Evolutionary conservation across 2,797 vertebrate genomes (phyloP).

Genomic region (Sebastes iracundus): DNA sequence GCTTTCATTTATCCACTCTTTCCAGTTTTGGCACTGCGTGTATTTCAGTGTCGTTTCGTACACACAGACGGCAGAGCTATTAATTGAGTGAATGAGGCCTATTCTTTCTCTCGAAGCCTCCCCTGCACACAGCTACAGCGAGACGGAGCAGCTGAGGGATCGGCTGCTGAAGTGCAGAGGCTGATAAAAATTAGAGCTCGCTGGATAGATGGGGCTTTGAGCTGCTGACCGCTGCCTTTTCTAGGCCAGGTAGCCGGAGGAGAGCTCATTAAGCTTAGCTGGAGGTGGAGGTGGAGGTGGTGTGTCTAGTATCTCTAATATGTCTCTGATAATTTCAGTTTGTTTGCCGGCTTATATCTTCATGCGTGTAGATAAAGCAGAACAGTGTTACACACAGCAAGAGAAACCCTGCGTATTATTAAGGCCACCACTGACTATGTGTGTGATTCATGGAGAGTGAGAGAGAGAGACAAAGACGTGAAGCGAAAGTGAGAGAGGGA

Average conservation of each 20-base stretch:
- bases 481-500: constrained; percentile 19
- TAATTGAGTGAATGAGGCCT: constrained; percentile 56
- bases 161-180: constrained; percentile 41
- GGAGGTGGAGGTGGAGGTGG: constrained; percentile 60
- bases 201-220: constrained; percentile 53
- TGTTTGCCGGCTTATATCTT: background rate
- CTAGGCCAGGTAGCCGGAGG: constrained; percentile 48
- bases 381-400: background rate
- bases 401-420: constrained; percentile 58
- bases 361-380: background rate
- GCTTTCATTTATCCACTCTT: constrained; percentile 51
- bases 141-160: constrained; percentile 48
- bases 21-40: constrained; percentile 48
- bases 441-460: constrained; percentile 48
- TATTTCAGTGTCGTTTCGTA: constrained; percentile 31
- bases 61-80: constrained; percentile 24
- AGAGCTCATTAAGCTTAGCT: constrained; percentile 67
- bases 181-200: constrained; percentile 58
- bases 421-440: constrained; percentile 43
- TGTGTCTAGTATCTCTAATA: constrained; percentile 11
- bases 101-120: constrained; percentile 46
- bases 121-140: constrained; percentile 27
- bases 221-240: constrained; percentile 68
- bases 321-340: constrained; percentile 19
- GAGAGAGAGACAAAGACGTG: constrained; percentile 32